Evolutionary conservation across 2,113 vertebrate species (phyloP).

Genomic region (Marcusenius ussheri): DNA sequence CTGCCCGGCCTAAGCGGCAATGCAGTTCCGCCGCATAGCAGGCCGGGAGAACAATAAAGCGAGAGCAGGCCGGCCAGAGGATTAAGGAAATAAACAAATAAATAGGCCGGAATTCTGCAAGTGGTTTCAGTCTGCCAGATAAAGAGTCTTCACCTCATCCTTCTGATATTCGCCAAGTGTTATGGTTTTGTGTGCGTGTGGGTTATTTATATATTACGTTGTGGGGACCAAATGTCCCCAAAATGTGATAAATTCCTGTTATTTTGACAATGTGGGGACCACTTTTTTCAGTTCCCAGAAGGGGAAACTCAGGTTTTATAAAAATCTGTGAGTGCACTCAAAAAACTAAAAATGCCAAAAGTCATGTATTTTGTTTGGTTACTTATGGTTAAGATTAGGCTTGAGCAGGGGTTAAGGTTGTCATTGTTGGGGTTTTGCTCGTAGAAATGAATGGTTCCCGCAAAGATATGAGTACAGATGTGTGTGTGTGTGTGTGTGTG

Average conservation of each 20-base stretch:
- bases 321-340: not conserved
- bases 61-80: constrained; percentile 3
- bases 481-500: not conserved
- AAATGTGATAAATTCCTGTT: not conserved
- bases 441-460: not conserved
- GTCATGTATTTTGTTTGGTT: not conserved
- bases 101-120: not conserved
- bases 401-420: not conserved
- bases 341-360: not conserved
- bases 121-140: constrained; percentile 3
- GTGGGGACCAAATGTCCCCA: not conserved
- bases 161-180: constrained; percentile 5
- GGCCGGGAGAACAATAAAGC: constrained; percentile 16
- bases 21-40: constrained; percentile 18
- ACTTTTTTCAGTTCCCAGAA: not conserved
- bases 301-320: not conserved
- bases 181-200: not conserved
- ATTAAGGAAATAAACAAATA: constrained; percentile 2
- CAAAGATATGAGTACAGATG: not conserved
- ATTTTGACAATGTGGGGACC: not conserved
- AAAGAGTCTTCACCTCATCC: not conserved
- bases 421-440: not conserved
- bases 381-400: not conserved
- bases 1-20: constrained; percentile 41
- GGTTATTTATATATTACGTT: not conserved